Evolutionary conservation across 2,888 invertebrate species (phyloP).

Genomic region (Saturnia pavonia): DNA sequence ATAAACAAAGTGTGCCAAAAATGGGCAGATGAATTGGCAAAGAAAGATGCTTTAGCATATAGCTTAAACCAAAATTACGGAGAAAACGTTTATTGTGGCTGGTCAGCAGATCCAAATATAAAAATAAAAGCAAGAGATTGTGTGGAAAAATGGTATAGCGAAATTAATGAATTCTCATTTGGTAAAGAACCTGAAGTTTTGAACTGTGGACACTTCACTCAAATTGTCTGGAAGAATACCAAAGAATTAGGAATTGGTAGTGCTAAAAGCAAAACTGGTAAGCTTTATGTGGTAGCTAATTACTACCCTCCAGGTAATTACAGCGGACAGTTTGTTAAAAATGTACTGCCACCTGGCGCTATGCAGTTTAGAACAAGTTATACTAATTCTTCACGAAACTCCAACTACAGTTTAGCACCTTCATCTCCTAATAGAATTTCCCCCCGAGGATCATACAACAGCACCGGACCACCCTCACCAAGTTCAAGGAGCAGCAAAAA

Average conservation of each 20-base stretch:
- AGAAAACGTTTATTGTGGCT: slow-evolving; percentile 87
- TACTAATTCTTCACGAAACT: slow-evolving; percentile 43
- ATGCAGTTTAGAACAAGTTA: slow-evolving; percentile 56
- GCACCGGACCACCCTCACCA: slow-evolving; percentile 48
- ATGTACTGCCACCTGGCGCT: slow-evolving; percentile 83
- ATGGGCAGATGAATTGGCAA: slow-evolving; percentile 87
- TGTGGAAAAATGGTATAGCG: slow-evolving; percentile 89
- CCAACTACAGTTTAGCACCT: slow-evolving; percentile 57
- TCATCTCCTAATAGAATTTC: slow-evolving; percentile 39
- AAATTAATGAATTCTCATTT: slow-evolving; percentile 86
- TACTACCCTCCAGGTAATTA: slow-evolving; percentile 93
- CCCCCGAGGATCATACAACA: slow-evolving; percentile 24
- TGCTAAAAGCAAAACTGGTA: slow-evolving; percentile 88
- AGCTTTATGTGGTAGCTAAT: slow-evolving; percentile 92
- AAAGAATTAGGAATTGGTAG: slow-evolving; percentile 89
- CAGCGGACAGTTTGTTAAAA: slow-evolving; percentile 85
- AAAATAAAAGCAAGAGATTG: slow-evolving; percentile 86
- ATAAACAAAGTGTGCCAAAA: slow-evolving; percentile 84
- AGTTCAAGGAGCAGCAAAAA: slow-evolving; percentile 60
- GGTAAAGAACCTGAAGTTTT: slow-evolving; percentile 85
- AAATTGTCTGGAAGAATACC: slow-evolving; percentile 91
- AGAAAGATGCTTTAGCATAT: slow-evolving; percentile 84
- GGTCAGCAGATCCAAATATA: slow-evolving; percentile 85
- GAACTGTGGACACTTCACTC: slow-evolving; percentile 86
- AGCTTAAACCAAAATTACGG: slow-evolving; percentile 84